phyloP scores from a whole-genome alignment of 1,140 invertebrate species.

The Pachypsylla venusta region DNA sequence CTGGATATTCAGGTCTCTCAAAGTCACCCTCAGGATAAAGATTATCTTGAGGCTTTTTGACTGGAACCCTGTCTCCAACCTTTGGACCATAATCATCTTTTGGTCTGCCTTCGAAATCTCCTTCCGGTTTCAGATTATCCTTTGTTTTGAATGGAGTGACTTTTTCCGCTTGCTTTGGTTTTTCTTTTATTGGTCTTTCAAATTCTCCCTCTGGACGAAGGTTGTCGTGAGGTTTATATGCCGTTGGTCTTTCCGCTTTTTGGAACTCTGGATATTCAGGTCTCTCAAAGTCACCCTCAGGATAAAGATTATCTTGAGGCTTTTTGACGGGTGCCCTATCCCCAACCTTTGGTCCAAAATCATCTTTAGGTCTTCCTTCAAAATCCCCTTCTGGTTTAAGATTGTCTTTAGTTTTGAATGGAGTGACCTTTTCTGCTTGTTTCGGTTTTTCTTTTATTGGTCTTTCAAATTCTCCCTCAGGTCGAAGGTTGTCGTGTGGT shows the following conservation, averaged over 20 bases:
- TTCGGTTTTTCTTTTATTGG: slow-evolving; percentile 22
- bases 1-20: slow-evolving; percentile 21
- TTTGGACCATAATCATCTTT: slow-evolving; percentile 20
- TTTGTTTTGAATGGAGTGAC: slow-evolving; percentile 20
- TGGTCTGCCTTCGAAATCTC: slow-evolving; percentile 33
- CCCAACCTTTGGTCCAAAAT: slow-evolving; percentile 27
- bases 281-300: slow-evolving; percentile 33
- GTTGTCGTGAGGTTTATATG: slow-evolving; percentile 36
- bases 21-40: slow-evolving; percentile 31
- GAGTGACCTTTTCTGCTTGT: slow-evolving; percentile 28
- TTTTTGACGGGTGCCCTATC: slow-evolving; percentile 30
- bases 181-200: slow-evolving; percentile 29
- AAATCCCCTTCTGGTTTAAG: slow-evolving; percentile 32
- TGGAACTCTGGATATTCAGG: slow-evolving; percentile 14
- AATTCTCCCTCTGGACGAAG: slow-evolving; percentile 41
- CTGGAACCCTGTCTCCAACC: slow-evolving; percentile 36
- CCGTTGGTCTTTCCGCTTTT: slow-evolving; percentile 29
- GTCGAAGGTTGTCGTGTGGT: slow-evolving; percentile 34
- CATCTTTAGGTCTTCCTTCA: slow-evolving; percentile 23
- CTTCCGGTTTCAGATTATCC: slow-evolving; percentile 42
- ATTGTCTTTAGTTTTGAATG: slow-evolving; percentile 30
- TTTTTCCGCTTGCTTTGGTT: slow-evolving; percentile 17
- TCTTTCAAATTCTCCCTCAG: slow-evolving; percentile 32
- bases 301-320: slow-evolving; percentile 35
- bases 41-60: slow-evolving; percentile 39